These are phyloP conservation scores for Piaya cayana DNA, from an alignment of 2,113 vertebrate genomes.

Conservation along the genomic window DNA sequence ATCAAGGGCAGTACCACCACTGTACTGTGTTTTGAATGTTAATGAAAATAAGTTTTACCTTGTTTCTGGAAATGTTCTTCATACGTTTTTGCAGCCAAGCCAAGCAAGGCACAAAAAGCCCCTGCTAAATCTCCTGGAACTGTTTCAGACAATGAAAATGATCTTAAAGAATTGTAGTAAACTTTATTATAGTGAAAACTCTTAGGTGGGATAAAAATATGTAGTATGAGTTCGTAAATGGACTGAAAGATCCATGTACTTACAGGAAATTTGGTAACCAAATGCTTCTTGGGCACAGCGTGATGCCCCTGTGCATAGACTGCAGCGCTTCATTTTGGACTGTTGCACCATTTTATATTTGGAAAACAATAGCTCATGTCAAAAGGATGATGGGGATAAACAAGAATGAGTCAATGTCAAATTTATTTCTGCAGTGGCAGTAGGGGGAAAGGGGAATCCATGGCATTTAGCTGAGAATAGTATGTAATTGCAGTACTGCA, in stretches of 20 bases:
- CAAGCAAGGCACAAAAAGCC: background rate
- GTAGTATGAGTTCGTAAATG: background rate
- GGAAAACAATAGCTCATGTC: background rate
- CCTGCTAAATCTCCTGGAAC: background rate
- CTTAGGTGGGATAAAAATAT: background rate
- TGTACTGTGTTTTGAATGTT: background rate
- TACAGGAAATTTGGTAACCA: background rate
- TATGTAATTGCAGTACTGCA: background rate
- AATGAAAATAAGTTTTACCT: background rate
- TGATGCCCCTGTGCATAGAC: fast-evolving
- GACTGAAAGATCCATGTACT: background rate
- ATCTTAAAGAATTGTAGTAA: background rate
- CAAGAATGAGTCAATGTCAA: background rate
- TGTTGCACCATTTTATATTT: background rate
- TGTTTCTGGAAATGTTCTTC: background rate
- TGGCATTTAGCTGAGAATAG: background rate
- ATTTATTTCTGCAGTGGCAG: background rate
- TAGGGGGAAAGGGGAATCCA: background rate
- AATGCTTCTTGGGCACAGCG: background rate
- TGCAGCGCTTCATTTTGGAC: background rate
- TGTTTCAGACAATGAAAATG: background rate
- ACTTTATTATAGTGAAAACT: background rate
- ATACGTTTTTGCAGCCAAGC: fast-evolving
- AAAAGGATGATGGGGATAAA: background rate
- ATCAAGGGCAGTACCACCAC: background rate